A percentile compares a stretch with the other conserved stretches of the same genome.
Conservation (phyloP, 2,797 vertebrate species). For the Phrynocephalus forsythii region DNA sequence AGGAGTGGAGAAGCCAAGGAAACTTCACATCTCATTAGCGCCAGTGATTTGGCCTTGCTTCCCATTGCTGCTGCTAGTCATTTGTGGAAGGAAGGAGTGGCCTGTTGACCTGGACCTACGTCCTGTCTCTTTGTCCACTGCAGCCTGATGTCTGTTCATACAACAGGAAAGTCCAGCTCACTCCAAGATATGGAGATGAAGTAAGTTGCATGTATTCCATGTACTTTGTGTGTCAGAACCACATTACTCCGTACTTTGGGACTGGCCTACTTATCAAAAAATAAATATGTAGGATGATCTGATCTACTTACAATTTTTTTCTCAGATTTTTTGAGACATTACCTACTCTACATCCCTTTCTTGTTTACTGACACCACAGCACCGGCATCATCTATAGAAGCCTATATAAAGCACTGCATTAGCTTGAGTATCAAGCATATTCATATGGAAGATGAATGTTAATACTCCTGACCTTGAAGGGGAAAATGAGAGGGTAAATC, state of each 20-base stretch:
- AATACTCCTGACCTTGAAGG: not conserved
- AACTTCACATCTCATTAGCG: not conserved
- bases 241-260: not conserved
- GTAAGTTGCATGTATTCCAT: not conserved
- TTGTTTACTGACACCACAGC: not conserved
- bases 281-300: not conserved
- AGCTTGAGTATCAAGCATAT: not conserved
- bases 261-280: not conserved
- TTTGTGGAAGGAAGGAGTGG: no score
- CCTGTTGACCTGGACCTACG: not conserved
- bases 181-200: not conserved
- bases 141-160: not conserved
- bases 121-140: not conserved
- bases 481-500: conserved; percentile 16
- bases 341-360: not conserved
- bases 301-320: no score
- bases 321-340: not conserved
- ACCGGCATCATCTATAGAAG: not conserved
- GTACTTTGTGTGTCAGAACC: not conserved
- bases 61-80: not conserved
- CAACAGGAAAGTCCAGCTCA: not conserved
- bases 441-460: not conserved
- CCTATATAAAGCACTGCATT: not conserved
- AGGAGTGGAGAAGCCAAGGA: no score
- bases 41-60: not conserved